Evolutionary conservation across 1,140 invertebrate species (phyloP), one percentile per base, ranked within the genome.

Genomic region (Galendromus occidentalis): DNA sequence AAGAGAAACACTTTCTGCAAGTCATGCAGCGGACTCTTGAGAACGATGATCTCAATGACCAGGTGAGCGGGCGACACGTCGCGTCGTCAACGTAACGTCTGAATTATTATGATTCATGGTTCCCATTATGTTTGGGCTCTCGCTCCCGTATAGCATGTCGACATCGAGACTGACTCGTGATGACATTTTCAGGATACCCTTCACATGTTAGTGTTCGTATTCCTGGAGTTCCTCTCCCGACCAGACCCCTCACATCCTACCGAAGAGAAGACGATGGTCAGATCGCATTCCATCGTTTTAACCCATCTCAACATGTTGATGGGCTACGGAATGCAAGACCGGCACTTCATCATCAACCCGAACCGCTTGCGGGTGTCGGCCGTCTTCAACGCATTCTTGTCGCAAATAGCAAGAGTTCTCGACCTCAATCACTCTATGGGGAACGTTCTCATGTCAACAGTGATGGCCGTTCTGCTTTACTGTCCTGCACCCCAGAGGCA

Each of bases 351-450:
- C 70, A 83, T 94, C 17, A 82, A 88, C n/a, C 90, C 94, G 0
- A 80, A 86, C 68, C 83, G 85, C 71, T 75, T 98, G 44, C 82
- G 91, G 86, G 79, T 83, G 65, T 95, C 91, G 0, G 84, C 92
- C 5, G 88, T 93, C 1, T 97, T 97, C 76, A 96, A 93, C 76
- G 89, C 91, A 5, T 98, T 95, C 73, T 77, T 99, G 71, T 84
- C 88, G 20, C 72, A 69, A 29, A 75, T 78, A 67, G 70, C 77
- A 14, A 72, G 74, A 63, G 74, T 75, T 22, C 73, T 96, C 70
- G 91, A 98, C 75, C 87, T 91, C 72, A 96, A 98, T 77, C 89
- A 93, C 73, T 75, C 85, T 42, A 88, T 97, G 79, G 91, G 91
- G 0, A 85, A 84, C 69, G 80, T 84, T 20, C 83, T 98, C 41